These are phyloP conservation scores for Eupithecia inturbata DNA, from an alignment of 2,888 invertebrate species.

Conservation along the genomic window DNA sequence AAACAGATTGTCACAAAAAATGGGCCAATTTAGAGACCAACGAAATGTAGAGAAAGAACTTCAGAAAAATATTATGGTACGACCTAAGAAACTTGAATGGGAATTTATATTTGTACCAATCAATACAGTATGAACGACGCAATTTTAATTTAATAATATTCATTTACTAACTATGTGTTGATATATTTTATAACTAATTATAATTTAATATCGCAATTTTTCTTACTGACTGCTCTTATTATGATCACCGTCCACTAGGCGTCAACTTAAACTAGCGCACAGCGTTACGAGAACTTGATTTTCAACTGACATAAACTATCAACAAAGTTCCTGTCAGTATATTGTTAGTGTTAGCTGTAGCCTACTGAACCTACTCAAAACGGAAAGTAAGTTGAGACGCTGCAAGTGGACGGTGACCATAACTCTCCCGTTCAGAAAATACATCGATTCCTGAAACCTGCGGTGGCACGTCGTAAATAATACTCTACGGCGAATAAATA, in stretches of 20 bases:
- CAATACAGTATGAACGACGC: background rate
- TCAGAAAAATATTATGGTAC: too few species aligned
- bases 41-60: too few species aligned
- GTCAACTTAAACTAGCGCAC: background rate
- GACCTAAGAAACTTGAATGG: too few species aligned
- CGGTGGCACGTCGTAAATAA: conserved; percentile 35
- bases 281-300: background rate
- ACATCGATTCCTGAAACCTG: conserved; percentile 46
- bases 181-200: too few species aligned
- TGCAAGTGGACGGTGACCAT: conserved; percentile 17
- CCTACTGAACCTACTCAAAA: background rate
- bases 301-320: background rate
- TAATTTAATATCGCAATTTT: background rate
- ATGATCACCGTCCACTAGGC: background rate
- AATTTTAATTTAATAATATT: background rate
- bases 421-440: conserved; percentile 40
- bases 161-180: too few species aligned
- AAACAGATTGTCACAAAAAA: too few species aligned
- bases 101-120: too few species aligned
- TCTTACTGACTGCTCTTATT: background rate
- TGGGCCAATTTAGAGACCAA: too few species aligned
- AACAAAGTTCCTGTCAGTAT: background rate
- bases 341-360: background rate
- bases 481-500: conserved; percentile 40
- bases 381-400: conserved; percentile 3